Evolutionary conservation across 2,797 vertebrate genomes (phyloP).

Genomic region (Sphaeramia orbicularis): DNA sequence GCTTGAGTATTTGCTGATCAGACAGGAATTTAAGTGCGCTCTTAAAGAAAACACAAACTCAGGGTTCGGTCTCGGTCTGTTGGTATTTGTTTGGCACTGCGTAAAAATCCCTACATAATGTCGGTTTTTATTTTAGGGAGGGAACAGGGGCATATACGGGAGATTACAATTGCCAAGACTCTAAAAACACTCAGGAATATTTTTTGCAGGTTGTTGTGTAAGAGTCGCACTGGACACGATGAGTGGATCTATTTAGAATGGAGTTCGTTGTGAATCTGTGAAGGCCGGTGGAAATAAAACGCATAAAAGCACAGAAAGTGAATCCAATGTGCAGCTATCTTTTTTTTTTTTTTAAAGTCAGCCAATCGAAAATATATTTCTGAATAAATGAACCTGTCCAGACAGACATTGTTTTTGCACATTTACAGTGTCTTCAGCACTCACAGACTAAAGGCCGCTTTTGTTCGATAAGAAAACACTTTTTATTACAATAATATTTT

Average conservation of each 20-base stretch:
- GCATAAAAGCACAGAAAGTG: neutral
- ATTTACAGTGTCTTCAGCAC: neutral
- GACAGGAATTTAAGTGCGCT: neutral
- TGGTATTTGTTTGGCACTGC: neutral
- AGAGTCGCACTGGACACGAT: neutral
- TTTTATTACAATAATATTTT: neutral
- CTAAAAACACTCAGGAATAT: rapidly evolving
- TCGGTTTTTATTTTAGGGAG: neutral
- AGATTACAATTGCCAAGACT: neutral
- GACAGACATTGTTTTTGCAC: constrained; percentile 5
- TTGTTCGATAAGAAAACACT: neutral
- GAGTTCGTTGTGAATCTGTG: neutral
- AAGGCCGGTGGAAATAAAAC: neutral
- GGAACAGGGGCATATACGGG: too few species aligned
- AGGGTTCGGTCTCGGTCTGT: too few species aligned
- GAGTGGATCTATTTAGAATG: neutral
- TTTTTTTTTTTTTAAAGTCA: neutral
- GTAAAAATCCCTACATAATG: neutral
- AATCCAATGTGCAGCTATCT: neutral
- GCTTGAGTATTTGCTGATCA: constrained; percentile 14
- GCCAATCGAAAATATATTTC: neutral
- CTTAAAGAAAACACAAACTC: neutral
- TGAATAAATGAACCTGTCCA: neutral
- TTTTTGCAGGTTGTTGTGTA: neutral
- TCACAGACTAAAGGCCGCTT: neutral